Base-by-base conservation (phyloP, 2,888 invertebrate genomes). In the Zeuzera pyrina region DNA sequence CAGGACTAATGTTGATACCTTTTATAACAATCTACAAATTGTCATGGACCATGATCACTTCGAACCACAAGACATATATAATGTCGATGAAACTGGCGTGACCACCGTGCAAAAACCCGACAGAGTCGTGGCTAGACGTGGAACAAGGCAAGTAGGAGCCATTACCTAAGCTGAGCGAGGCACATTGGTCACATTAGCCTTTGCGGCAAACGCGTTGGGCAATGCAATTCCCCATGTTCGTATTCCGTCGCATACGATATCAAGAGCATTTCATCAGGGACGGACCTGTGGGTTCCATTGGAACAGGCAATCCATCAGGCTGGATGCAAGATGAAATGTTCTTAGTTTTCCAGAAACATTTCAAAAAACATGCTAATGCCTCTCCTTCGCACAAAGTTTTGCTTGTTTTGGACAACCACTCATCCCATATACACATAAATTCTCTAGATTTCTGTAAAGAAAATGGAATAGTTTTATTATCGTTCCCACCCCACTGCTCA, bases 401-500 rank as follows among this genome's bases (percentile, higher is more conserved):
- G 29, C 33, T 58, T 0, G 5, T 53, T 0, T 14, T 57, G 0
- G 57, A 57, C 30, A 55, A 57, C 7, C 55, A 57, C 15, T 14
- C 44, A 0, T 56, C 50, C 0, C 53, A 58, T 31, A 34, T 53
- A 2, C 23, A 34, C 11, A 50, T 52, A 12, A 35, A 43, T 2
- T n/a, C 28, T 1, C 16, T 51, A 4, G 45, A 49, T 15, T 47
- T 30, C 23, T 45, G 44, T 14, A 52, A 49, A 33, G 30, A 33
- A 8, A 45, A 56, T 30, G 48, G 47, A 1, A 52, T 53, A 3
- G 28, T 37, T 1, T 1, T 53, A 14, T 32, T 55, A 1, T 49
- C 50, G 1, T 56, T 55, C 30, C 53, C 52, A 3, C 52, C 51
- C 0, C 52, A 56, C 32, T 52, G 47, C 30, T 47, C 51, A 0